A percentile compares a stretch with the other conserved stretches of the same genome.
These are phyloP conservation scores for Plecturocebus donacophilus DNA, from an alignment of 2,113 vertebrate genomes.

Conservation along the genomic window DNA sequence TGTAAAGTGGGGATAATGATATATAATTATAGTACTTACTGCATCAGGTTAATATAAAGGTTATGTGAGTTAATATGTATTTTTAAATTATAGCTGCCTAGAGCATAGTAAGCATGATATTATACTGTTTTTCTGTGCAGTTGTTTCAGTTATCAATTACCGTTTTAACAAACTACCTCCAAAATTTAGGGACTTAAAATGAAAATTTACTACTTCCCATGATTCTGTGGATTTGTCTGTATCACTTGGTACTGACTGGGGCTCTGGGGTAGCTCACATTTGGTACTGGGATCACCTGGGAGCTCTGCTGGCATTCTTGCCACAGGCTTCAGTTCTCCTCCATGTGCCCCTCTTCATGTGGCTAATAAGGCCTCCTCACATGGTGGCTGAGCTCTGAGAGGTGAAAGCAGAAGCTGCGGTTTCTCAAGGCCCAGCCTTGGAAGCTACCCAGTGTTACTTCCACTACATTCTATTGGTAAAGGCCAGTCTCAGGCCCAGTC, in stretches of 20 bases:
- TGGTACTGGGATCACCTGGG: no score
- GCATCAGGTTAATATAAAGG: not conserved
- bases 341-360: fast-evolving
- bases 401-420: not conserved
- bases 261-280: not conserved
- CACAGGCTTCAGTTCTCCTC: not conserved
- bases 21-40: not conserved
- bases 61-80: not conserved
- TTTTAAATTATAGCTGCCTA: not conserved
- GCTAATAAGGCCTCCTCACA: not conserved
- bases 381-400: not conserved
- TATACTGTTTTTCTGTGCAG: not conserved
- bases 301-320: not conserved
- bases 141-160: not conserved
- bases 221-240: not conserved
- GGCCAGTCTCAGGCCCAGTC: not conserved
- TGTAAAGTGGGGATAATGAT: not conserved
- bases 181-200: not conserved
- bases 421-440: not conserved
- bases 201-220: not conserved
- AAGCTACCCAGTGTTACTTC: not conserved
- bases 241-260: not conserved
- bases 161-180: not conserved
- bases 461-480: not conserved
- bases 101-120: not conserved